Conservation (phyloP, 2,113 vertebrate species). For the Labrus mixtus region DNA sequence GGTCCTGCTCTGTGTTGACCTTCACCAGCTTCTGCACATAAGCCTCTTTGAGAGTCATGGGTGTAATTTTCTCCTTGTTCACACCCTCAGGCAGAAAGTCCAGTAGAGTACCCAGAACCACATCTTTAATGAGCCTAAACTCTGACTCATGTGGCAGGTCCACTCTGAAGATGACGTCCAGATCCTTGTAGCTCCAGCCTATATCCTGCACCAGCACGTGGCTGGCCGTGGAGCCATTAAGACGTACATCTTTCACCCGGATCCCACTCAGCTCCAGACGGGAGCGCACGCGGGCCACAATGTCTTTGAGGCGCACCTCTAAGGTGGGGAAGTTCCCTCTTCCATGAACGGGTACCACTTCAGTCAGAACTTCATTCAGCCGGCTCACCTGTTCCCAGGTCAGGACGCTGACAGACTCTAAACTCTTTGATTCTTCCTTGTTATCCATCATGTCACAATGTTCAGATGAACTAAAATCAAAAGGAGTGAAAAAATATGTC, state of each 20-base stretch:
- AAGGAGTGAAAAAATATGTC: not conserved
- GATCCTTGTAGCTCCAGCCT: conserved; percentile 95
- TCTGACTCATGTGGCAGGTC: conserved; percentile 89
- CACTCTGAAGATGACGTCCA: conserved; percentile 97
- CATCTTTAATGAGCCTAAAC: conserved; percentile 92
- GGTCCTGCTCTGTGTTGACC: conserved; percentile 93
- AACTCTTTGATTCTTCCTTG: conserved; percentile 72
- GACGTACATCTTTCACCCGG: conserved; percentile 89
- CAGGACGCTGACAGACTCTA: conserved; percentile 85
- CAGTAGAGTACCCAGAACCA: conserved; percentile 92
- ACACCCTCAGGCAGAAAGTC: conserved; percentile 96
- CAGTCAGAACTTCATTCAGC: conserved; percentile 91
- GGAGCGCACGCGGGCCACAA: conserved; percentile 90
- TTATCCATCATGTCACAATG: conserved; percentile 77
- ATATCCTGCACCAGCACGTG: conserved; percentile 96
- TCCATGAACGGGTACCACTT: conserved; percentile 92
- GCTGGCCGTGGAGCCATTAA: conserved; percentile 96
- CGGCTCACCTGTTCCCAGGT: conserved; percentile 96
- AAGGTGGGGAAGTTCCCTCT: conserved; percentile 97
- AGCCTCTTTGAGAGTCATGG: conserved; percentile 93
- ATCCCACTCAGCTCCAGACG: conserved; percentile 89
- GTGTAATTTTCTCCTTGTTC: conserved; percentile 94
- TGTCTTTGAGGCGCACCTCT: conserved; percentile 93
- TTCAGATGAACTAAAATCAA: conserved; percentile 35
- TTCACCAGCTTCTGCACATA: conserved; percentile 99